These are phyloP conservation scores for Chaunax sp. DNA, from an alignment of 2,797 vertebrate species.

Conservation along the genomic window DNA sequence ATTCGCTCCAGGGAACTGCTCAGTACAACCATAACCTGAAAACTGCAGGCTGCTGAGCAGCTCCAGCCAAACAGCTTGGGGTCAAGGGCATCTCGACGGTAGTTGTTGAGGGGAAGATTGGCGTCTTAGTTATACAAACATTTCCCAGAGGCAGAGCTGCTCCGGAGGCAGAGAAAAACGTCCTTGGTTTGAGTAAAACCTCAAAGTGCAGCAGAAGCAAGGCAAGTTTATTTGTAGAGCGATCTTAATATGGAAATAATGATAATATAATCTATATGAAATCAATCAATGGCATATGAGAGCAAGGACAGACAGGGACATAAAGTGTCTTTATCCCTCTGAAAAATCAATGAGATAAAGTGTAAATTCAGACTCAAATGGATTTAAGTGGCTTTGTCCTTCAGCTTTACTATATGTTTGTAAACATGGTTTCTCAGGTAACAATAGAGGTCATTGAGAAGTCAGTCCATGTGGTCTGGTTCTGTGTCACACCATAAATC, in stretches of 20 bases:
- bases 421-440: slow-evolving; percentile 20
- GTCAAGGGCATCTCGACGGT: slow-evolving; percentile 59
- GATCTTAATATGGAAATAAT: background rate
- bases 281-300: background rate
- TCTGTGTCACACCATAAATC: background rate
- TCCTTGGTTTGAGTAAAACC: slow-evolving; percentile 32
- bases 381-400: background rate
- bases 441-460: slow-evolving; percentile 17
- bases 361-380: background rate
- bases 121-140: slow-evolving; percentile 57
- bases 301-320: background rate
- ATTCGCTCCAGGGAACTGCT: slow-evolving; percentile 42
- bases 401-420: background rate
- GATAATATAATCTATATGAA: background rate
- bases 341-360: background rate
- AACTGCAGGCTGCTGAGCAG: slow-evolving; percentile 30
- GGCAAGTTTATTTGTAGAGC: slow-evolving; percentile 14
- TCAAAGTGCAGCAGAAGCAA: background rate
- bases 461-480: background rate
- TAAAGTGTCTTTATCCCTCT: background rate
- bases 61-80: slow-evolving; percentile 32
- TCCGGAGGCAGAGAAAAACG: slow-evolving; percentile 32
- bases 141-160: slow-evolving; percentile 36
- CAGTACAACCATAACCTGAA: background rate
- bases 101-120: slow-evolving; percentile 37